Evolutionary conservation across 1,140 invertebrate species (phyloP).

Genomic region (Magallana ariakensis): DNA sequence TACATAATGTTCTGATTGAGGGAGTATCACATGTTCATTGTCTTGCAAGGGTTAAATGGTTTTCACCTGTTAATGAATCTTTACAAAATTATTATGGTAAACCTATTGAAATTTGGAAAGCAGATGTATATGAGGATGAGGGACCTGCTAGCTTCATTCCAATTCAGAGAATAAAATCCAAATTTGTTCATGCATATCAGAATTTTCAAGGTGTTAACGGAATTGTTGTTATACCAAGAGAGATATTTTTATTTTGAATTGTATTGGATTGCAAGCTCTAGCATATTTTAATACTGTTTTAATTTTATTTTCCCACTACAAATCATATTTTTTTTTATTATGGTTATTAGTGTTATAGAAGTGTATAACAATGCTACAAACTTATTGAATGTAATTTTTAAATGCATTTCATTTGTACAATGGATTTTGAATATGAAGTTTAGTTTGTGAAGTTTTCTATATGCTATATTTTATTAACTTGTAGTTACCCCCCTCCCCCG

Average conservation of each 20-base stretch:
- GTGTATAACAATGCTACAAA: too few relatives aligned
- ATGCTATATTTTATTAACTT: too few relatives aligned
- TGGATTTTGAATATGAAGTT: too few relatives aligned
- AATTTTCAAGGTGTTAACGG: not conserved
- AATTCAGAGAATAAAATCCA: conserved; percentile 44
- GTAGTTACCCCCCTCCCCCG: too few relatives aligned
- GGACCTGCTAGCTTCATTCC: conserved; percentile 44
- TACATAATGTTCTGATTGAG: conserved; percentile 40
- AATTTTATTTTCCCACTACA: not conserved
- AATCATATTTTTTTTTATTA: not conserved
- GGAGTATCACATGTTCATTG: conserved; percentile 15
- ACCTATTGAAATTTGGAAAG: conserved; percentile 39
- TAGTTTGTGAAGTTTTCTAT: too few relatives aligned
- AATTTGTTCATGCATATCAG: conserved; percentile 28
- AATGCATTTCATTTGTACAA: too few relatives aligned
- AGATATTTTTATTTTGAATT: not conserved
- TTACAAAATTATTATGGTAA: conserved; percentile 42
- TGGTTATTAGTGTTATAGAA: too few relatives aligned
- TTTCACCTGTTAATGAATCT: not conserved
- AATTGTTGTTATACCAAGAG: conserved; percentile 23
- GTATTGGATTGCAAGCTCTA: not conserved
- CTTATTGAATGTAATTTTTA: too few relatives aligned
- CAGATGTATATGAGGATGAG: not conserved
- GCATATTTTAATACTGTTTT: not conserved
- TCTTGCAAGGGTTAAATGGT: conserved; percentile 40